phyloP scores from a whole-genome alignment of 2,113 vertebrate genomes.

The Cephalopholis sonnerati region DNA sequence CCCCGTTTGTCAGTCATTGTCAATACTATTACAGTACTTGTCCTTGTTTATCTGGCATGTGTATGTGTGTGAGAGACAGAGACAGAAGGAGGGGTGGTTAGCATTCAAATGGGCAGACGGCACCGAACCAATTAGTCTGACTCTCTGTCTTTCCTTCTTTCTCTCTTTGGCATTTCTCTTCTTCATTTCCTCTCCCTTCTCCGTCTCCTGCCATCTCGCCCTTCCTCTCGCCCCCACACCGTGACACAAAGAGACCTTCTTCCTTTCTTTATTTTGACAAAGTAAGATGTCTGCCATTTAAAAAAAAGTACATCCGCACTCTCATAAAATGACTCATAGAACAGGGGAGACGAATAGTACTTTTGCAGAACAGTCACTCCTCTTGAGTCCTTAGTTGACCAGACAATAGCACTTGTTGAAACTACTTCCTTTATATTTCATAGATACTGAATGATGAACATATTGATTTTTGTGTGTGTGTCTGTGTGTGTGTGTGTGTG shows the following conservation, averaged over 20 bases:
- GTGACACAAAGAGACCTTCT: constrained; percentile 22
- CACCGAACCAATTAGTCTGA: constrained; percentile 57
- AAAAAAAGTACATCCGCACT: background rate
- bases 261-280: constrained; percentile 37
- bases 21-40: constrained; percentile 34
- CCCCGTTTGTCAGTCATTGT: constrained; percentile 42
- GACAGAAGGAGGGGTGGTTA: constrained; percentile 40
- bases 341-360: constrained; percentile 7
- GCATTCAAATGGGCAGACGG: constrained; percentile 59
- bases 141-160: constrained; percentile 26
- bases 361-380: constrained; percentile 8
- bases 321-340: constrained; percentile 28
- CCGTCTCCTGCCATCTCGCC: constrained; percentile 2
- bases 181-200: constrained; percentile 29
- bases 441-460: constrained; percentile 10
- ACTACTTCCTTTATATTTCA: background rate
- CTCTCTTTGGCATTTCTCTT: constrained; percentile 28
- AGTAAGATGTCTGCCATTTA: constrained; percentile 21
- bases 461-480: constrained; percentile 35
- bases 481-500: no score
- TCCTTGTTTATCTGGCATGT: constrained; percentile 42
- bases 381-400: constrained; percentile 15
- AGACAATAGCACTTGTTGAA: constrained; percentile 18
- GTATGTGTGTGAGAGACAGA: constrained; percentile 12
- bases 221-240: constrained; percentile 5